phyloP scores from a whole-genome alignment of 1,140 invertebrate species.

The Galleria mellonella region DNA sequence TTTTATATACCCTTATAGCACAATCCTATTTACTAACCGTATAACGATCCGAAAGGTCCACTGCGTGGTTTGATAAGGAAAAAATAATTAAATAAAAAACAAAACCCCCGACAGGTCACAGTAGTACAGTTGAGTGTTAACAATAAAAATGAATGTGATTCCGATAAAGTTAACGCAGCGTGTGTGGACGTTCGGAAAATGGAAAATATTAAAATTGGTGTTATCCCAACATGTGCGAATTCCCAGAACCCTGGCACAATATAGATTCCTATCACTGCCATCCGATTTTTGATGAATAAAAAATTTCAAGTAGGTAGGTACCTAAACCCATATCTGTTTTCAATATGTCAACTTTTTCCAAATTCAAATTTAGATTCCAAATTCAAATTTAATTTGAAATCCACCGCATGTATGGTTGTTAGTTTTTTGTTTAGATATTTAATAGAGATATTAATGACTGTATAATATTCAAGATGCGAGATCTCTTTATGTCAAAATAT shows the following conservation, averaged over 20 bases:
- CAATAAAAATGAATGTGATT: constrained; percentile 11
- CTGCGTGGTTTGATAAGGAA: neutral
- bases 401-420: too few relatives aligned
- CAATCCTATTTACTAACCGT: neutral
- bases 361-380: too few relatives aligned
- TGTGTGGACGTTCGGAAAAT: constrained; percentile 12
- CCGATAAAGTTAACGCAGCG: neutral
- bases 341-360: too few relatives aligned
- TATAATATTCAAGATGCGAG: too few relatives aligned
- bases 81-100: neutral
- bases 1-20: neutral
- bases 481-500: constrained; percentile 1
- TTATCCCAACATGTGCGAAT: constrained; percentile 11
- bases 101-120: neutral
- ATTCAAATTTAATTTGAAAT: too few relatives aligned
- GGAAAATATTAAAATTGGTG: constrained; percentile 13
- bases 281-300: constrained; percentile 13
- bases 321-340: too few relatives aligned
- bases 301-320: too few relatives aligned
- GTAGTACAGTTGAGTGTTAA: neutral
- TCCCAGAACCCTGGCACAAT: constrained; percentile 13
- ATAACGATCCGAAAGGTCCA: neutral
- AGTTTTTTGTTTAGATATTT: too few relatives aligned
- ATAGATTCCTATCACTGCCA: constrained; percentile 19
- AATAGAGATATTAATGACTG: too few relatives aligned